These are phyloP conservation scores for Nansenia antarctica DNA, from an alignment of 2,113 vertebrate species.

Conservation along the genomic window DNA sequence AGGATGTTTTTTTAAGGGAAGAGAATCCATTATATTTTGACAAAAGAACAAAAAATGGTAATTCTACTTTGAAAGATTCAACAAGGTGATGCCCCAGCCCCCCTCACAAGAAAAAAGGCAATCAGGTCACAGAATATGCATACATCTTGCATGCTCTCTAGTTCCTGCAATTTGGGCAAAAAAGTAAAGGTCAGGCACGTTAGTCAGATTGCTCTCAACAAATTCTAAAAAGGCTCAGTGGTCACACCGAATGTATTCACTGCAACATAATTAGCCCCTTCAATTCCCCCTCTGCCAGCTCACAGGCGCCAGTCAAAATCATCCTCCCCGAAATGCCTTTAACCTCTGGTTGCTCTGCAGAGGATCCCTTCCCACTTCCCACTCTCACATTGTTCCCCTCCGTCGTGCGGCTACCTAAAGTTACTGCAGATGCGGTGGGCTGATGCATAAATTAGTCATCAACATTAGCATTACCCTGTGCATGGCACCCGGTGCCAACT, in stretches of 20 bases:
- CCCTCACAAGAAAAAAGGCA: constrained; percentile 50
- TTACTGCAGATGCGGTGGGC: constrained; percentile 67
- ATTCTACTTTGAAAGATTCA: neutral
- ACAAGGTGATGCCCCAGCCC: constrained; percentile 19
- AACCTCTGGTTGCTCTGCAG: constrained; percentile 64
- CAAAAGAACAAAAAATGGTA: neutral
- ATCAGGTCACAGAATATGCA: constrained; percentile 66
- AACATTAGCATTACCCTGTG: constrained; percentile 93
- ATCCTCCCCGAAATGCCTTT: constrained; percentile 68
- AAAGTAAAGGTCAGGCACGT: constrained; percentile 72
- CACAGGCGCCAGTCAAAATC: constrained; percentile 47
- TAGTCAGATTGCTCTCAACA: constrained; percentile 69
- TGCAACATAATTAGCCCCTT: constrained; percentile 77
- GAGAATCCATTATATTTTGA: neutral
- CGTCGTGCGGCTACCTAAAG: constrained; percentile 46
- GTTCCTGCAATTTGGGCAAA: constrained; percentile 63
- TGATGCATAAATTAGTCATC: constrained; percentile 96
- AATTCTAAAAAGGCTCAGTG: constrained; percentile 73
- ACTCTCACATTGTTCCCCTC: constrained; percentile 54
- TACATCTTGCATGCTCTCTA: constrained; percentile 67
- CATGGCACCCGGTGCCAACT: constrained; percentile 93
- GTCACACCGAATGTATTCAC: constrained; percentile 72
- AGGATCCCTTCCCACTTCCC: constrained; percentile 25
- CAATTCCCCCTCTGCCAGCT: constrained; percentile 64
- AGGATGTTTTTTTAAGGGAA: neutral